Conservation (phyloP, 2,888 invertebrate species). For the Dorcus hopei region DNA sequence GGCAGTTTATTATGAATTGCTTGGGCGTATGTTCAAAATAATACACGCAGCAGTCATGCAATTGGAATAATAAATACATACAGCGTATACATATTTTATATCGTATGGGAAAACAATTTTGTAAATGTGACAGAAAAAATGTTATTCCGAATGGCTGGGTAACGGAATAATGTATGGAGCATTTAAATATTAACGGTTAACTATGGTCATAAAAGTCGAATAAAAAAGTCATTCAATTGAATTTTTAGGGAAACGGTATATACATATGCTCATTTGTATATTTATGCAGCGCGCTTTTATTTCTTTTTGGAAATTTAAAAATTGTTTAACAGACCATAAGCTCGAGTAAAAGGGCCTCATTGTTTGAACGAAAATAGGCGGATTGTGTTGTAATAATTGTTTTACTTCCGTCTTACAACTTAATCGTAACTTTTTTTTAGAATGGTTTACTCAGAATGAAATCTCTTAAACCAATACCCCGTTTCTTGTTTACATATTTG, state of each 20-base stretch:
- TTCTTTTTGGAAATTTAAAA: not conserved
- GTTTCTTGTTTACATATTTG: too few species aligned
- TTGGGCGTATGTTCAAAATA: slow-evolving; percentile 41
- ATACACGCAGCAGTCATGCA: slow-evolving; percentile 35
- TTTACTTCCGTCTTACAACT: too few species aligned
- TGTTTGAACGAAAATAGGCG: too few species aligned
- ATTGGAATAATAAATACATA: slow-evolving; percentile 38
- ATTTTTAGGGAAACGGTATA: slow-evolving; percentile 3
- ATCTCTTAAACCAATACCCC: too few species aligned
- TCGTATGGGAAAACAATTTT: slow-evolving; percentile 43
- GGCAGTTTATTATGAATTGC: slow-evolving; percentile 42
- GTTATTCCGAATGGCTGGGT: slow-evolving; percentile 34
- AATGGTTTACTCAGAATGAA: too few species aligned
- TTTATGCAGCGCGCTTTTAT: not conserved
- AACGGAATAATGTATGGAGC: slow-evolving; percentile 40
- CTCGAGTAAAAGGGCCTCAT: too few species aligned
- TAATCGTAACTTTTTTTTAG: too few species aligned
- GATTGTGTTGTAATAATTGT: too few species aligned
- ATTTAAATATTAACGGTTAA: slow-evolving; percentile 39
- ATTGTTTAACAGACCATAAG: too few species aligned
- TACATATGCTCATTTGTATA: not conserved
- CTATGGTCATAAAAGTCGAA: slow-evolving; percentile 8
- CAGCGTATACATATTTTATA: slow-evolving; percentile 43
- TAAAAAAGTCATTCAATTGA: slow-evolving; percentile 6
- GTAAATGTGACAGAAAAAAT: slow-evolving; percentile 43